A percentile compares a stretch with the other conserved stretches of the same genome.
Evolutionary conservation across 1,140 invertebrate genomes (phyloP).

Genomic region (Drosophila arawakana): DNA sequence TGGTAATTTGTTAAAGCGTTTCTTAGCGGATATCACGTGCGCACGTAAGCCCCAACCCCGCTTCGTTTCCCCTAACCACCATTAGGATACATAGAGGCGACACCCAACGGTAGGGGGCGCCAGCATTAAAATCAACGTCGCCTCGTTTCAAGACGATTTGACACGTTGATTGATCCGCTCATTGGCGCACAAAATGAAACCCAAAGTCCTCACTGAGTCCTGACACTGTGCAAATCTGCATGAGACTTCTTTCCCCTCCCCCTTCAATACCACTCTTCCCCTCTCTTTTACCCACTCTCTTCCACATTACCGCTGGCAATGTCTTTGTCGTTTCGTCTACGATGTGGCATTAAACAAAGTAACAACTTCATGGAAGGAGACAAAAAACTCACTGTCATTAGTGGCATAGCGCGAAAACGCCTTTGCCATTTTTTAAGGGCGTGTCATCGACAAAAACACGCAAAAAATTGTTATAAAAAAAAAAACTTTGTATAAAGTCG

Average conservation of each 20-base stretch:
- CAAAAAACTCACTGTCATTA: conserved; percentile 54
- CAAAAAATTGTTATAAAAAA: conserved; percentile 61
- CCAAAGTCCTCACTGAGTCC: conserved; percentile 41
- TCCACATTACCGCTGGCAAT: conserved; percentile 8
- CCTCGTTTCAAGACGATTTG: conserved; percentile 73
- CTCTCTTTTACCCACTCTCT: background rate
- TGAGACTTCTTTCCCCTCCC: conserved; percentile 15
- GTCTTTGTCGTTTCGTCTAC: conserved; percentile 42
- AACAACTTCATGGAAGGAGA: conserved; percentile 63
- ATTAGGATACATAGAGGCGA: background rate
- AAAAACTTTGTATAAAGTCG: conserved; percentile 52
- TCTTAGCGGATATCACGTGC: conserved; percentile 75
- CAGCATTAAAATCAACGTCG: conserved; percentile 56
- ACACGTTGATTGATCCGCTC: conserved; percentile 79
- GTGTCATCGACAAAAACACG: conserved; percentile 49
- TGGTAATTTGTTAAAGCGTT: conserved; percentile 77
- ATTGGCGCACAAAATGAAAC: conserved; percentile 76
- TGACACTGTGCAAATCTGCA: conserved; percentile 51
- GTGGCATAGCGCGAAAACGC: conserved; percentile 47
- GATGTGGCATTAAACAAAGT: conserved; percentile 70
- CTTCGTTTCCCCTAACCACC: background rate
- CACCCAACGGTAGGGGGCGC: conserved; percentile 28
- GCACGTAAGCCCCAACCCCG: conserved; percentile 34
- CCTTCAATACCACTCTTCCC: background rate
- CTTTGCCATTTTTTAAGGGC: conserved; percentile 45